phyloP scores from a whole-genome alignment of 2,113 vertebrate species.

The Athene cunicularia region DNA sequence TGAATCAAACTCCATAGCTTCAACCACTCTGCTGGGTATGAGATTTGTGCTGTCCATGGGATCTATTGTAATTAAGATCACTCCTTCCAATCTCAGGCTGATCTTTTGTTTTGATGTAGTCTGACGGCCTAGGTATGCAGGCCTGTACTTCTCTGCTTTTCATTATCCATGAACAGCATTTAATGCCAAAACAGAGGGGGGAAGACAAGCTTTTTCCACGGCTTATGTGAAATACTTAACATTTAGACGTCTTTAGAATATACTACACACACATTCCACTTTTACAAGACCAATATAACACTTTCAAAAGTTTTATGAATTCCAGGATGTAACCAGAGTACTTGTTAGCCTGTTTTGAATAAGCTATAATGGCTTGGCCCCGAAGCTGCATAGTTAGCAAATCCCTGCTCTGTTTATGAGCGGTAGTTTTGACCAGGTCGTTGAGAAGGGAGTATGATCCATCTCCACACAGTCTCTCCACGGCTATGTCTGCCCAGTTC shows the following conservation, averaged over 20 bases:
- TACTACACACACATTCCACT: constrained; percentile 55
- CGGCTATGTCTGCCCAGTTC: not conserved
- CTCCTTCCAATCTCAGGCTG: constrained; percentile 33
- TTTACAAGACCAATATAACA: constrained; percentile 73
- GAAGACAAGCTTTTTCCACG: constrained; percentile 54
- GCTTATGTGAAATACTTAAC: constrained; percentile 67
- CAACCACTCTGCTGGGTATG: not conserved
- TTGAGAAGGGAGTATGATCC: not conserved
- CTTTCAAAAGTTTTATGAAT: constrained; percentile 73
- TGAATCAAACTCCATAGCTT: not conserved
- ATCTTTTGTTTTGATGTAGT: constrained; percentile 57
- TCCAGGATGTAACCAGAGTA: constrained; percentile 75
- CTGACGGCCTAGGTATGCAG: constrained; percentile 59
- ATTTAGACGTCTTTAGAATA: constrained; percentile 60
- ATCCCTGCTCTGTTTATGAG: constrained; percentile 67
- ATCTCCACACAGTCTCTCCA: not conserved
- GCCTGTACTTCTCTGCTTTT: constrained; percentile 69
- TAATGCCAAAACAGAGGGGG: constrained; percentile 39
- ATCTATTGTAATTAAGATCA: constrained; percentile 19
- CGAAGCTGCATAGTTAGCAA: constrained; percentile 68
- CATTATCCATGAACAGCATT: constrained; percentile 63
- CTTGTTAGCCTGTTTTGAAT: constrained; percentile 70
- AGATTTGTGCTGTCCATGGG: constrained; percentile 8
- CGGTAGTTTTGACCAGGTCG: constrained; percentile 49
- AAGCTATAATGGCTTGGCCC: constrained; percentile 62